Base-by-base conservation (phyloP, 1,140 invertebrate species). In the Hypothenemus hampei region DNA sequence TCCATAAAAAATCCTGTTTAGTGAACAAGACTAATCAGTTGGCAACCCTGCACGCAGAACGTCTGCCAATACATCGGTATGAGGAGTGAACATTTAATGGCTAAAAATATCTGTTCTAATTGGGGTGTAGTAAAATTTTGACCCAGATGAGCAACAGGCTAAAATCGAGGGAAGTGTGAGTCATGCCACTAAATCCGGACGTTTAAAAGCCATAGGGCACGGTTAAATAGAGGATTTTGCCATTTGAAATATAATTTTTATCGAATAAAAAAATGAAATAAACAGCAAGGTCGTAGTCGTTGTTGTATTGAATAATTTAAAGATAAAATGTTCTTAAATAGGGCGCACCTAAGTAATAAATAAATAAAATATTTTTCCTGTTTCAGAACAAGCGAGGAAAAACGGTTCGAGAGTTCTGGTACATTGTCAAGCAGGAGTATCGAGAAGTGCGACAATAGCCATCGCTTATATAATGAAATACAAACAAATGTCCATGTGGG, bases 401-500 rank as follows among this genome's bases (percentile, higher is more conserved):
- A 79, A 78, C 39, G 85, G 85, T 58, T 80, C 81, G 36, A 86
- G 85, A 62, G 89, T 97, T 24, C 76, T 97, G 64, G 85, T 97
- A 24, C 94, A 97, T 71, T 97, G 93, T 77, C 93, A 96, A 66
- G 93, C 93, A 10, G 94, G 94, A 13, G 88, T 97, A 11, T 95
- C 92, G 8, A 81, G 94, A 53, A 96, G 92, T 53, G 91, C 93
- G 47, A 97, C 93, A 33, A 87, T 97, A 58, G 90, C 91, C 60
- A 94, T 97, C 62, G 93, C 93, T 8, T 97, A 95, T 74, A 81
- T 97, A 57, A 95, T 97, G 88, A 85, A 89, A 62, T 86, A 93
- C 73, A 86, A 87, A 62, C 81, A 83, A 39, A 72, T 93, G 67
- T 83, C 83, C n/a, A 89, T 93, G 79, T 78, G 90, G 20, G 90